phyloP scores from a whole-genome alignment of 2,797 vertebrate species.

The Pangasius larnaudii region DNA sequence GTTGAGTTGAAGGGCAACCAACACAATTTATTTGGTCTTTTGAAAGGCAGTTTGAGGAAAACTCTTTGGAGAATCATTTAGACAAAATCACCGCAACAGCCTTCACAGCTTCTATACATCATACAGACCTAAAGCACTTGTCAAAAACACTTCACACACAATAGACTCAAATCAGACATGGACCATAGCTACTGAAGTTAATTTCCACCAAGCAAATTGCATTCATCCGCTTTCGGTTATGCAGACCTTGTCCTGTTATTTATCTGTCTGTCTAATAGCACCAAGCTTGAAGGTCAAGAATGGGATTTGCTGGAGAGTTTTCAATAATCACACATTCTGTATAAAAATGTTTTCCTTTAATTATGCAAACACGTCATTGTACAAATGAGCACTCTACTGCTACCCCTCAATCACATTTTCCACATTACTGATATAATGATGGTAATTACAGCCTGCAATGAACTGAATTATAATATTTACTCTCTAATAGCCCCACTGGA shows the following conservation, averaged over 20 bases:
- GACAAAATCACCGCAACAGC: no score
- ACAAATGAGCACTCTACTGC: conserved; percentile 50
- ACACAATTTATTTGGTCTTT: neutral
- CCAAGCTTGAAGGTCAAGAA: conserved; percentile 33
- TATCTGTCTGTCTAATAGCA: conserved; percentile 14
- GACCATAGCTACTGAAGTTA: neutral
- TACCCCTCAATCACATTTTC: conserved; percentile 52
- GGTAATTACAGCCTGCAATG: conserved; percentile 59
- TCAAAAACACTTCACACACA: neutral
- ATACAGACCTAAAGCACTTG: neutral
- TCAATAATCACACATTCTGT: conserved; percentile 40
- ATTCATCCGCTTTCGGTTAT: conserved; percentile 10
- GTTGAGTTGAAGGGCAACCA: neutral
- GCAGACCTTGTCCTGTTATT: conserved; percentile 18
- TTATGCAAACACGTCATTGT: conserved; percentile 56
- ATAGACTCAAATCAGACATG: neutral
- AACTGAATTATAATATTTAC: conserved; percentile 61
- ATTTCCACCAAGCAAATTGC: neutral
- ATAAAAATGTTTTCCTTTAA: conserved; percentile 55
- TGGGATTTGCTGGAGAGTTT: conserved; percentile 33
- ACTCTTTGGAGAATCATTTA: neutral
- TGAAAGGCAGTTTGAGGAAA: neutral
- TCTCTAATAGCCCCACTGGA: conserved; percentile 46
- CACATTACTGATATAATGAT: conserved; percentile 59
- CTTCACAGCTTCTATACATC: neutral